These are phyloP conservation scores for Lysiphlebus fabarum DNA, from an alignment of 1,140 invertebrate genomes.

Conservation along the genomic window DNA sequence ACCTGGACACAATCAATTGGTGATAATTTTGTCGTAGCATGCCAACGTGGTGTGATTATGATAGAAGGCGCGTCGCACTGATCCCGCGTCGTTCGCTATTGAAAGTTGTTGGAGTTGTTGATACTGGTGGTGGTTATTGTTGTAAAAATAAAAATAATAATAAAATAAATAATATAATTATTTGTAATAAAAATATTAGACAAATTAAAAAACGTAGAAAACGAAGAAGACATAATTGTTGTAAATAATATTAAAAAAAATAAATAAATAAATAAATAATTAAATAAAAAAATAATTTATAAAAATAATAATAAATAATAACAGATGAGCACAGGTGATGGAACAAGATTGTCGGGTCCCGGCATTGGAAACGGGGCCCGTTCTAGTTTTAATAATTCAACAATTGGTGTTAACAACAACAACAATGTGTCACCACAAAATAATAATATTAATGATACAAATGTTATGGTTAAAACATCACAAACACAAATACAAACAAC, in stretches of 20 bases:
- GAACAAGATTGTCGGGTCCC: constrained; percentile 49
- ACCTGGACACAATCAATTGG: constrained; percentile 25
- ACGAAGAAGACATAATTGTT: constrained; percentile 27
- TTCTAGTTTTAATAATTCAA: constrained; percentile 23
- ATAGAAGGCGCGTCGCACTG: constrained; percentile 24
- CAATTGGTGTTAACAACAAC: constrained; percentile 26
- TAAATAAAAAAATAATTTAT: background rate
- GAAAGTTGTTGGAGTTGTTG: constrained; percentile 3
- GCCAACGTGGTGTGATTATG: constrained; percentile 22
- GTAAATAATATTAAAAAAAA: constrained; percentile 35
- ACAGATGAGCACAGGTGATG: constrained; percentile 56
- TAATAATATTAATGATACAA: constrained; percentile 46
- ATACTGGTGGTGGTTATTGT: background rate
- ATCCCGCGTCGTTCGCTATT: constrained; percentile 26
- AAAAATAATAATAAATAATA: constrained; percentile 26
- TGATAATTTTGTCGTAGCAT: constrained; percentile 29
- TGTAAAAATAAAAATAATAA: constrained; percentile 2
- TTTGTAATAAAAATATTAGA: constrained; percentile 7
- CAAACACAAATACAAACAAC: constrained; percentile 7
- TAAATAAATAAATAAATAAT: background rate
- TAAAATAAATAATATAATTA: background rate
- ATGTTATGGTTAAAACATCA: no score
- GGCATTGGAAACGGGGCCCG: constrained; percentile 28
- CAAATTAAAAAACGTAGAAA: constrained; percentile 22
- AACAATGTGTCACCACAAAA: constrained; percentile 43